Evolutionary conservation across 2,888 invertebrate genomes (phyloP).

Genomic region (Zele albiditarsus): DNA sequence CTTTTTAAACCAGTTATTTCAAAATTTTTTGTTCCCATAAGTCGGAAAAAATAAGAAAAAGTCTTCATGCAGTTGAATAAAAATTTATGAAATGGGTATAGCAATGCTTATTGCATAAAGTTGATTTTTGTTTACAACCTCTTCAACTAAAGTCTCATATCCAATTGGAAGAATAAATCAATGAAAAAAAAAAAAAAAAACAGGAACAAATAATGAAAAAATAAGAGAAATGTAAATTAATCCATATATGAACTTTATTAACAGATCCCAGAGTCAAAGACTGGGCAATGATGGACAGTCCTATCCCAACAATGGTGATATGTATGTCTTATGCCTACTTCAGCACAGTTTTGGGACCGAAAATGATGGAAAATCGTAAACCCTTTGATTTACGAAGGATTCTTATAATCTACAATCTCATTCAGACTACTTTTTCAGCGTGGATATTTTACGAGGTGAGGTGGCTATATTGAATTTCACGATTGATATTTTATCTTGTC

Average conservation of each 20-base stretch:
- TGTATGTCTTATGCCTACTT: constrained; percentile 90
- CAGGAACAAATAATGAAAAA: too few species aligned
- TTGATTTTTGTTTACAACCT: too few species aligned
- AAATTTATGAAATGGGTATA: too few species aligned
- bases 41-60: too few species aligned
- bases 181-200: background rate
- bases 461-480: constrained; percentile 43
- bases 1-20: too few species aligned
- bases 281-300: constrained; percentile 93
- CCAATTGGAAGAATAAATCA: background rate
- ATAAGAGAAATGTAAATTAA: background rate
- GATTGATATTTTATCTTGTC: background rate
- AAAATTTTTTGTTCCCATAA: too few species aligned
- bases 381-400: constrained; percentile 87
- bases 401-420: constrained; percentile 90
- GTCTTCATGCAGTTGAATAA: too few species aligned
- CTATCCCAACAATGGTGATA: constrained; percentile 87
- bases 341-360: constrained; percentile 87
- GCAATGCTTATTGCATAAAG: too few species aligned
- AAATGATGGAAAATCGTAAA: constrained; percentile 91
- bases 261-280: constrained; percentile 91
- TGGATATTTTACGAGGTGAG: constrained; percentile 95
- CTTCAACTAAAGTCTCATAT: too few species aligned
- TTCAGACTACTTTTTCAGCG: constrained; percentile 91
- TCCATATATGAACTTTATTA: constrained; percentile 35